Conservation (phyloP, 2,113 vertebrate species). For the Vombatus ursinus region DNA sequence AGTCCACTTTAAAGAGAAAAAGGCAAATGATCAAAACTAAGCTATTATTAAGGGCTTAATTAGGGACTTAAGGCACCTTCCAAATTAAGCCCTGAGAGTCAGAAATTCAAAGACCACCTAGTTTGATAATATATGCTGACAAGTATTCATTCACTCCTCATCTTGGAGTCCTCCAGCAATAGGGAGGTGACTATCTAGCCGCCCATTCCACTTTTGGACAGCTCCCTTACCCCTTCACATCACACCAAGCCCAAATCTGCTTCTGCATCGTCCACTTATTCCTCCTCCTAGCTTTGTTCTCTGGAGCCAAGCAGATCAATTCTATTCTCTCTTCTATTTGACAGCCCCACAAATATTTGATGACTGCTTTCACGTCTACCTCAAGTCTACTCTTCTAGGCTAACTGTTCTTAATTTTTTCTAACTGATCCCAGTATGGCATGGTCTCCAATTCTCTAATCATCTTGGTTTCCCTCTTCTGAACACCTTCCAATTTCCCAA, state of each 20-base stretch:
- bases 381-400: background rate
- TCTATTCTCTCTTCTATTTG: background rate
- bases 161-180: background rate
- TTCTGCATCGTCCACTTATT: background rate
- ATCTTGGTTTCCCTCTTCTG: background rate
- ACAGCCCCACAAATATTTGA: background rate
- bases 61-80: background rate
- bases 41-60: background rate
- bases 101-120: background rate
- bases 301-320: background rate
- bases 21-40: background rate
- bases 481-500: background rate
- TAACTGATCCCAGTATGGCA: background rate
- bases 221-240: background rate
- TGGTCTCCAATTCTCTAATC: background rate
- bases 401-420: background rate
- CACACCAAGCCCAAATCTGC: background rate
- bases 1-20: background rate
- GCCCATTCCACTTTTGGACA: background rate
- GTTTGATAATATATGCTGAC: background rate
- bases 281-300: background rate
- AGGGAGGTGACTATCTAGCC: background rate
- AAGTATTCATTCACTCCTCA: background rate
- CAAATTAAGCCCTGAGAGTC: background rate
- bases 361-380: background rate